Evolutionary conservation across 2,113 vertebrate species (phyloP).

Genomic region (Galemys pyrenaicus): DNA sequence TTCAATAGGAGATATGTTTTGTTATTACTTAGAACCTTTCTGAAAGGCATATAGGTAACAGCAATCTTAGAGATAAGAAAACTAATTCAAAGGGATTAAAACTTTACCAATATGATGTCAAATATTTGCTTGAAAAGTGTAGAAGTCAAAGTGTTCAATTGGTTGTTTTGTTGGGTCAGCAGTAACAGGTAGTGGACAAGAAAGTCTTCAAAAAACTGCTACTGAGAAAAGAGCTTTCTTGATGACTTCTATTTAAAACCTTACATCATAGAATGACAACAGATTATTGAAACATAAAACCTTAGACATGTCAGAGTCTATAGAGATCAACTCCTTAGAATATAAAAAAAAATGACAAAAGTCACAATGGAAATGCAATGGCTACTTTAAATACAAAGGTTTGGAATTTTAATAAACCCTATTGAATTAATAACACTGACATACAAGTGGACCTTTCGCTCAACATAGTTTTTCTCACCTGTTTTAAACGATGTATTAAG

Average conservation of each 20-base stretch:
- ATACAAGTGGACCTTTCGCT: neutral
- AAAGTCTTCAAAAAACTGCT: neutral
- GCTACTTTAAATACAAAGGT: neutral
- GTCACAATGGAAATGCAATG: neutral
- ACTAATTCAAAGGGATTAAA: constrained; percentile 78
- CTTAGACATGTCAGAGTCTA: neutral
- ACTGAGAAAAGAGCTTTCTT: neutral
- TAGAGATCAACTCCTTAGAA: neutral
- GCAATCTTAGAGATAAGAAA: constrained; percentile 76
- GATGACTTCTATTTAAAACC: constrained; percentile 16
- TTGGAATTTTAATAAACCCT: neutral
- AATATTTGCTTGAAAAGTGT: constrained; percentile 71
- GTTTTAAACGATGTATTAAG: neutral
- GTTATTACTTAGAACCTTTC: constrained; percentile 70
- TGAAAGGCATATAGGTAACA: constrained; percentile 62
- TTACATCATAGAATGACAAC: neutral
- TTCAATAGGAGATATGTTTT: constrained; percentile 52
- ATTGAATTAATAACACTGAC: neutral
- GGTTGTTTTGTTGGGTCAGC: constrained; percentile 50
- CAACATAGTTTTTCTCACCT: neutral
- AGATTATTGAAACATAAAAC: neutral
- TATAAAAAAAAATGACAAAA: neutral
- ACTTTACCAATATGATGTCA: constrained; percentile 66
- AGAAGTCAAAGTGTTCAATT: constrained; percentile 56
- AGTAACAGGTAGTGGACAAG: neutral